These are phyloP conservation scores for Astur gentilis DNA, from an alignment of 2,113 vertebrate genomes.

Conservation along the genomic window DNA sequence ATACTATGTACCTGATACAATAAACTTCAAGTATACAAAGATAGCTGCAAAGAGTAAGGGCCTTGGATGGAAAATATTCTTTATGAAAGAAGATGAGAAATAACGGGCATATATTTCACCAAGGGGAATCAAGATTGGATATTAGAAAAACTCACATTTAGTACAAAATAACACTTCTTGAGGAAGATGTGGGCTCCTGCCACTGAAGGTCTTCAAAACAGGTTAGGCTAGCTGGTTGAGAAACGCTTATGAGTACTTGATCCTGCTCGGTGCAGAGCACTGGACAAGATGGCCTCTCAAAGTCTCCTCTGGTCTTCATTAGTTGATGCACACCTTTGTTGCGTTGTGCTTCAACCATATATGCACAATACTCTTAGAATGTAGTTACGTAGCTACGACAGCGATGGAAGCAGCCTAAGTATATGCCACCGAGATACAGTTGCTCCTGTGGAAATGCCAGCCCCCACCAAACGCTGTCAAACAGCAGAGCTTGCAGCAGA, in stretches of 20 bases:
- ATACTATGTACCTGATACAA: not conserved
- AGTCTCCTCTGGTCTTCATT: not conserved
- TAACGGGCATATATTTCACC: not conserved
- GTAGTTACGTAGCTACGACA: not conserved
- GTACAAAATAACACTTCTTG: not conserved
- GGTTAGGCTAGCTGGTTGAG: not conserved
- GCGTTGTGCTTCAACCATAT: not conserved
- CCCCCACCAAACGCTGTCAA: not conserved
- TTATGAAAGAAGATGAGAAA: not conserved
- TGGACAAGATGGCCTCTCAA: not conserved
- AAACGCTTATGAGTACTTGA: not conserved
- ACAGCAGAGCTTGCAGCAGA: not conserved
- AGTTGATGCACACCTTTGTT: not conserved
- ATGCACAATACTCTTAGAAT: not conserved
- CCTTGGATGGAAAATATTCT: not conserved
- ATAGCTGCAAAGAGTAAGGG: not conserved
- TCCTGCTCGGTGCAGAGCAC: not conserved
- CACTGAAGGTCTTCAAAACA: not conserved
- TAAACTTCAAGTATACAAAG: not conserved
- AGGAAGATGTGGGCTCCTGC: not conserved
- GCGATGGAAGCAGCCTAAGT: not conserved
- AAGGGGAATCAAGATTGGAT: not conserved
- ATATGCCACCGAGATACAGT: not conserved
- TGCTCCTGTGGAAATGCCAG: not conserved
- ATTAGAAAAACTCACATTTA: not conserved